These are phyloP conservation scores for Bolinopsis microptera DNA, from an alignment of 37 sponge, comb jelly and placozoan genomes.

Conservation along the genomic window DNA sequence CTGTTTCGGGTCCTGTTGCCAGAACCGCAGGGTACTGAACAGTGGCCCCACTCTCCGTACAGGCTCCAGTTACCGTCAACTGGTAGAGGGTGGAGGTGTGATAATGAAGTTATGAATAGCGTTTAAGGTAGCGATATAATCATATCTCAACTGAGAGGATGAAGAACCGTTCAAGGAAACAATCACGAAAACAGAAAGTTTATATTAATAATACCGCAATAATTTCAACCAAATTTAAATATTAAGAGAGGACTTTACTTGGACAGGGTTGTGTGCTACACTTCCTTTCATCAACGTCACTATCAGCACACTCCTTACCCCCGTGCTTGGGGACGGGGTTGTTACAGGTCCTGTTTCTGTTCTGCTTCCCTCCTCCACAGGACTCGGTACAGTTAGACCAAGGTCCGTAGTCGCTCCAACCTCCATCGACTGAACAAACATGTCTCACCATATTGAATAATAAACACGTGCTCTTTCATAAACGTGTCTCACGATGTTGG, in stretches of 20 bases:
- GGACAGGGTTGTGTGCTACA: not conserved
- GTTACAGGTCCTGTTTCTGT: not conserved
- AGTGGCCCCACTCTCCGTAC: not conserved
- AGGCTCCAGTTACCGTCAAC: not conserved
- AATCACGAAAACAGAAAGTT: too few species aligned
- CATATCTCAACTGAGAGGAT: too few species aligned
- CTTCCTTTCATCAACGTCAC: not conserved
- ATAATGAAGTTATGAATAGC: too few species aligned
- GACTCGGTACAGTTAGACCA: not conserved
- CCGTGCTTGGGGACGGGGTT: conserved; percentile 61
- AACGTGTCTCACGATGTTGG: too few species aligned
- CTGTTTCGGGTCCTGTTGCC: conserved; percentile 1
- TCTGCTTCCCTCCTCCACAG: conserved; percentile 24
- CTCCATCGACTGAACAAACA: conserved; percentile 53
- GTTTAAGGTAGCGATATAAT: too few species aligned
- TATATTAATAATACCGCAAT: too few species aligned
- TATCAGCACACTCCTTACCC: conserved; percentile 7
- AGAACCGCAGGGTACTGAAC: not conserved
- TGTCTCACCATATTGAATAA: too few species aligned
- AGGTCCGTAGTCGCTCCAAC: conserved; percentile 44
- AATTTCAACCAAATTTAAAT: too few species aligned
- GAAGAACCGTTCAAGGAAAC: too few species aligned
- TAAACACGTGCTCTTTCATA: too few species aligned
- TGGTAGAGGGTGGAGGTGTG: too few species aligned
- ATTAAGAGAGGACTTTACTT: too few species aligned